Percentiles rank a stretch among this genome's conserved stretches.
phyloP scores from a whole-genome alignment of 2,113 vertebrate genomes.

The Acrocephalus arundinaceus region DNA sequence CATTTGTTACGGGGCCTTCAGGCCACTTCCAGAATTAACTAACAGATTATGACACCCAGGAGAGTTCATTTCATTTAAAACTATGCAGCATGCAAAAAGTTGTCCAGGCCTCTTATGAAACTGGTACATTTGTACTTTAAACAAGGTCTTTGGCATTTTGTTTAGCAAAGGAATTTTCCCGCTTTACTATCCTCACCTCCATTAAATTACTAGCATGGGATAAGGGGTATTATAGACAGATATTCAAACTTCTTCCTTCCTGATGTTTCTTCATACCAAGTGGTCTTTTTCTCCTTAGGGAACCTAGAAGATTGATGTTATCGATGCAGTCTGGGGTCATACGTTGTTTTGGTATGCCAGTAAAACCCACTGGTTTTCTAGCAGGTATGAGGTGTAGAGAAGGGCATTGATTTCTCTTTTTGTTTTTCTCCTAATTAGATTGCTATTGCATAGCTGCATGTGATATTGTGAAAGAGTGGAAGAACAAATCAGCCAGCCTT shows the following conservation, averaged over 20 bases:
- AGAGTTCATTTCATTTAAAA: constrained; percentile 44
- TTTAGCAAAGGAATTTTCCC: not conserved
- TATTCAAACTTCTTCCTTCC: not conserved
- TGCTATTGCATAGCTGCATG: not conserved
- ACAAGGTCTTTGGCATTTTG: not conserved
- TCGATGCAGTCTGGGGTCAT: not conserved
- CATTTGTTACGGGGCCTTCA: constrained; percentile 20
- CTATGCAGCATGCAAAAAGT: not conserved
- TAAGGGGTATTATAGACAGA: not conserved
- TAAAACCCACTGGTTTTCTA: not conserved
- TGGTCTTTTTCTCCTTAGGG: not conserved
- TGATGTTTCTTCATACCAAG: not conserved
- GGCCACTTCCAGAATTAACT: constrained; percentile 29
- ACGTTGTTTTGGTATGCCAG: not conserved
- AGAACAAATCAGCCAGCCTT: not conserved
- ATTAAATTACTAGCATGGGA: not conserved
- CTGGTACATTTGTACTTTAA: not conserved
- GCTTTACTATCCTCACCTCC: not conserved
- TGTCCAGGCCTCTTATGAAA: not conserved
- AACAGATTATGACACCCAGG: constrained; percentile 21
- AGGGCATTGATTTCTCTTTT: not conserved
- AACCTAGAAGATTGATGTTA: not conserved
- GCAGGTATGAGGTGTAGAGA: not conserved
- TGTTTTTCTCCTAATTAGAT: not conserved
- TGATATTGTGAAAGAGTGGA: not conserved